Base-by-base conservation (phyloP, 2,113 vertebrate genomes). In the Phrynocephalus versicolor region DNA sequence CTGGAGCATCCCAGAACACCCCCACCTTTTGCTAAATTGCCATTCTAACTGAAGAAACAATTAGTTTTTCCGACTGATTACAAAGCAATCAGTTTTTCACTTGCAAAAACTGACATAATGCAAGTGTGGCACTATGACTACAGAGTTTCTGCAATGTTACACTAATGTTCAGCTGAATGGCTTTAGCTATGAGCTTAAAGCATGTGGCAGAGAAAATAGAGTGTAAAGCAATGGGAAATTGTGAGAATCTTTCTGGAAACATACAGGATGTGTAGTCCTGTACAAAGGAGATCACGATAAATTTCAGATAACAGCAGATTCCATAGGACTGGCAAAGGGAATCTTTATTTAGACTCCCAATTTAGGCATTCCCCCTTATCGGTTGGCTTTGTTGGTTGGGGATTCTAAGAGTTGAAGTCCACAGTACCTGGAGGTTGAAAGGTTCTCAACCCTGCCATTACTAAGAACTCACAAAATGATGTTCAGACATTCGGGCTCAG, bases 1-100 rank as follows among this genome's bases (percentile, higher is more conserved):
- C 14, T 0, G 51, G 89, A 86, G n/a, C 3, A 2, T 84, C 75
- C 87, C 45, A 27, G 75, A 89, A 92, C 89, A 39, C 72, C 83
- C 91, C 83, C 91, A 62, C 41, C 77, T 79, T 79, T 80, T 0
- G 3, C 67, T 33, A 6, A 86, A 64, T 81, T 60, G 71, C 45
- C 23, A 13, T 2, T 2, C 69, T 13, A 80, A 60, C 67, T 81
- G 88, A 89, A 80, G 25, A 84, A 86, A 86, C 76, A 33, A 1
- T 87, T 33, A 0, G 62, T 41, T n/a, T 85, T 4, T 82, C 3
- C 3, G 37, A 12, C 6, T 0, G 6, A 16, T n/a, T n/a, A n/a
- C n/a, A n/a, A 84, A 86, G 85, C 76, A 33, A 1, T 87, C n/a
- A 0, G 62, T 41, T n/a, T 85, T 4, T 82, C 3, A 12, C 6